Conservation (phyloP, 2,113 vertebrate species). For the Apteryx owenii region DNA sequence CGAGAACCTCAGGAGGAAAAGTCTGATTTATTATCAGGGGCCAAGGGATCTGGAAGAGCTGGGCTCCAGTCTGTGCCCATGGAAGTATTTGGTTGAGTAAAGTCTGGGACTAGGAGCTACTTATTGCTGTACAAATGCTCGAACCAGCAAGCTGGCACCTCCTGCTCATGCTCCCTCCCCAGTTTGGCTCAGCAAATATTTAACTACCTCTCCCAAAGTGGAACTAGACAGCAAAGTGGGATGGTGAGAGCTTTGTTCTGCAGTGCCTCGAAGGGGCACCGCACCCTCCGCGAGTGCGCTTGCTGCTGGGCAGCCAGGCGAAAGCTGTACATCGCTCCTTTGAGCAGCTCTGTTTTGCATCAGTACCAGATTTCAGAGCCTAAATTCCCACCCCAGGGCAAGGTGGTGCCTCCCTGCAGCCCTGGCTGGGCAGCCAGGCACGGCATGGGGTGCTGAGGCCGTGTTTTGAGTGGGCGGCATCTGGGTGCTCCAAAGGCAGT, state of each 20-base stretch:
- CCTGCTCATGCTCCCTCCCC: background rate
- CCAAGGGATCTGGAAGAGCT: background rate
- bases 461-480: background rate
- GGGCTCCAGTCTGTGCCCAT: background rate
- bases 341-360: fast-evolving
- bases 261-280: fast-evolving
- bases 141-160: background rate
- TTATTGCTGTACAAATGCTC: background rate
- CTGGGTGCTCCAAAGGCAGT: background rate
- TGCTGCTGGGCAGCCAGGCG: fast-evolving
- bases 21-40: fast-evolving
- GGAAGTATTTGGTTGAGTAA: no score
- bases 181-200: background rate
- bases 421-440: background rate
- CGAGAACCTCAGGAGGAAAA: fast-evolving
- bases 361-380: background rate
- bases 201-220: background rate
- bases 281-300: background rate
- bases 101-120: no score
- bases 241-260: background rate
- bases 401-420: background rate
- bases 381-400: background rate
- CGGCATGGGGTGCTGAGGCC: fast-evolving
- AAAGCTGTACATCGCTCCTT: background rate
- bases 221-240: background rate